Conservation (phyloP, 1,140 invertebrate genomes). For the Cydia fagiglandana region DNA sequence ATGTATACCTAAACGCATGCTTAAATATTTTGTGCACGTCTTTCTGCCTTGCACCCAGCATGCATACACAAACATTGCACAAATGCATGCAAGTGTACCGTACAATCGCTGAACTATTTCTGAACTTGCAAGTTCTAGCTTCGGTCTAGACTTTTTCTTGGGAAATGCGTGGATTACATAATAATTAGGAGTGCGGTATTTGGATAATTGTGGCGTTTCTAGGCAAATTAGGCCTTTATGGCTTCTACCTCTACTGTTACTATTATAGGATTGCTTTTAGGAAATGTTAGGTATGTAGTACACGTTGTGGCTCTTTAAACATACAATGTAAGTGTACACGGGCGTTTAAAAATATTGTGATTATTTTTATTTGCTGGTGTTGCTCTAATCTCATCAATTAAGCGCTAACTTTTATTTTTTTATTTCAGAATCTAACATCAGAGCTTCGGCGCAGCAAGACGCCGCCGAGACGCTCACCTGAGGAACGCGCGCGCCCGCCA, state of each 20-base stretch:
- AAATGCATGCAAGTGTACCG: slow-evolving; percentile 45
- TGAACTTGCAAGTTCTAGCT: slow-evolving; percentile 35
- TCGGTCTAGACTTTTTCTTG: slow-evolving; percentile 7
- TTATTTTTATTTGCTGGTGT: no score
- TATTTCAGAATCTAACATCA: slow-evolving; percentile 74
- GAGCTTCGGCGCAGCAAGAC: slow-evolving; percentile 67
- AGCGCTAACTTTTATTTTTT: slow-evolving; percentile 20
- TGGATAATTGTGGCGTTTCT: slow-evolving; percentile 5
- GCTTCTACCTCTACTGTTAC: not conserved
- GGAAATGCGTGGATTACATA: slow-evolving; percentile 34
- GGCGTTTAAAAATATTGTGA: no score
- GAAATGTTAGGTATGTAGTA: not conserved
- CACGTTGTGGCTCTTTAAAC: not conserved
- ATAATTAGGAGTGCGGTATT: not conserved
- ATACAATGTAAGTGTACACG: not conserved
- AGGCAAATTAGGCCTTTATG: not conserved
- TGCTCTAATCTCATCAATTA: no score
- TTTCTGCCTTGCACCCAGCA: slow-evolving; percentile 5
- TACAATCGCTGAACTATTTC: slow-evolving; percentile 46
- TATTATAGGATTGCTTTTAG: not conserved
- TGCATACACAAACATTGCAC: slow-evolving; percentile 45
- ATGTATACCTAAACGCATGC: not conserved
- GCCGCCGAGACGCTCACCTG: slow-evolving; percentile 65
- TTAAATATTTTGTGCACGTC: slow-evolving; percentile 45
- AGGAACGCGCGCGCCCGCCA: slow-evolving; percentile 77